Conservation (phyloP, 1,140 invertebrate species). For the Zaprionus africanus region DNA sequence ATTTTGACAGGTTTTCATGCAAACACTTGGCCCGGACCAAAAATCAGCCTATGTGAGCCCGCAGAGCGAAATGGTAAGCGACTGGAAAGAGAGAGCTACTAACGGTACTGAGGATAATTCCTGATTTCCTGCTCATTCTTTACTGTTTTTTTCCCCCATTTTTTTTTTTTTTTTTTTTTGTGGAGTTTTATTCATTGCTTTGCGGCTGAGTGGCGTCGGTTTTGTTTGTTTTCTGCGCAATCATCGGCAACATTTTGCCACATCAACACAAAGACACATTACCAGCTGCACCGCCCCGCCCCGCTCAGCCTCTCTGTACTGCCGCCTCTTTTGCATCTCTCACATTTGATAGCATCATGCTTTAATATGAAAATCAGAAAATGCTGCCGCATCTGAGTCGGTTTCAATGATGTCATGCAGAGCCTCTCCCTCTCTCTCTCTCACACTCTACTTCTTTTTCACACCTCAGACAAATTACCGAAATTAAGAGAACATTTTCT, state of each 20-base stretch:
- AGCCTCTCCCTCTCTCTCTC: neutral
- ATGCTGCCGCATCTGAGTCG: conserved; percentile 31
- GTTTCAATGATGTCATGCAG: conserved; percentile 41
- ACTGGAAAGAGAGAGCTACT: neutral
- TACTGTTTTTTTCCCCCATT: neutral
- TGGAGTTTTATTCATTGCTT: conserved; percentile 34
- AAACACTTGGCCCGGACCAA: conserved; percentile 52
- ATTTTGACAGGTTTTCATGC: conserved; percentile 75
- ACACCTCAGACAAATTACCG: conserved; percentile 66
- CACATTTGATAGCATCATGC: conserved; percentile 53
- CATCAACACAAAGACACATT: conserved; percentile 40
- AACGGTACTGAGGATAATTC: neutral
- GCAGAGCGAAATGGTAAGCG: neutral
- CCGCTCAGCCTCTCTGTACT: neutral
- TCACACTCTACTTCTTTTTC: neutral
- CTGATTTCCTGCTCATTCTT: conserved; percentile 5
- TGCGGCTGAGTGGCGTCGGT: conserved; percentile 24
- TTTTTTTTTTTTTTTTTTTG: neutral
- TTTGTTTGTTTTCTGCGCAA: conserved; percentile 51
- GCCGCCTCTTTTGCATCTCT: neutral
- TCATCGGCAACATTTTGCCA: conserved; percentile 56
- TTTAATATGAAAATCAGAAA: conserved; percentile 70
- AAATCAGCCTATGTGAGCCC: neutral
- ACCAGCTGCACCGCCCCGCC: neutral
- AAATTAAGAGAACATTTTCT: conserved; percentile 76